Base-by-base conservation (phyloP, 1,140 invertebrate species). In the Dinoponera quadriceps region DNA sequence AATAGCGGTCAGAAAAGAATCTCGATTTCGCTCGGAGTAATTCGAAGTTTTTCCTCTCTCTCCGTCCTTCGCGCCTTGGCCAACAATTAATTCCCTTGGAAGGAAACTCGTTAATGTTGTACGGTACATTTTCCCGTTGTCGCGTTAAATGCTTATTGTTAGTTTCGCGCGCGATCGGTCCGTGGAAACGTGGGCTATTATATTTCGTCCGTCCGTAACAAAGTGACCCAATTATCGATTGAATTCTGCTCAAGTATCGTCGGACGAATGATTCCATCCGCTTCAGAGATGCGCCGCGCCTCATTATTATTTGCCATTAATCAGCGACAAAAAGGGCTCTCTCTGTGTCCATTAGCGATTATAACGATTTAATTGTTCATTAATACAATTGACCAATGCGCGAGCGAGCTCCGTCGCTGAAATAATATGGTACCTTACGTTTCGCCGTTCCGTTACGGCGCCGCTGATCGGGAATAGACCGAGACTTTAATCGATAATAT, bases 311-410 rank as follows among this genome's bases (percentile, higher is more conserved):
- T 59, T 55, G 14, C 33, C 25, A 71, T 69, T 71, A 59, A 71
- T 77, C 51, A 80, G 18, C 2, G 69, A 5, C 51, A 27, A 59
- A 69, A 69, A 27, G 75, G 18, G 29, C 25, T 25, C n/a, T 77
- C 16, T 14, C 13, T 27, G 1, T 57, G 49, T 71, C 20, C 33
- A 57, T 57, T 80, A 69, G 22, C 20, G 33, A 69, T 80, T 80
- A 80, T 57, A 14, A 69, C 25, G 51, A 78, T 78, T 22, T 78
- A 69, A 80, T 69, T 80, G 25, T 80, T 69, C 3, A 71, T 48
- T 57, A 71, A 80, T 27, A 55, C 51, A 44, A 55, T 78, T 44
- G 29, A 68, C 16, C 29, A 68, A 68, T 77, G 63, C 20, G 13
- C 29, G 38, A 5, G 59, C 44, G 5, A 25, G 11, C 16, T 49